These are phyloP conservation scores for Leucozona laternaria DNA, from an alignment of 2,888 invertebrate genomes.

Conservation along the genomic window DNA sequence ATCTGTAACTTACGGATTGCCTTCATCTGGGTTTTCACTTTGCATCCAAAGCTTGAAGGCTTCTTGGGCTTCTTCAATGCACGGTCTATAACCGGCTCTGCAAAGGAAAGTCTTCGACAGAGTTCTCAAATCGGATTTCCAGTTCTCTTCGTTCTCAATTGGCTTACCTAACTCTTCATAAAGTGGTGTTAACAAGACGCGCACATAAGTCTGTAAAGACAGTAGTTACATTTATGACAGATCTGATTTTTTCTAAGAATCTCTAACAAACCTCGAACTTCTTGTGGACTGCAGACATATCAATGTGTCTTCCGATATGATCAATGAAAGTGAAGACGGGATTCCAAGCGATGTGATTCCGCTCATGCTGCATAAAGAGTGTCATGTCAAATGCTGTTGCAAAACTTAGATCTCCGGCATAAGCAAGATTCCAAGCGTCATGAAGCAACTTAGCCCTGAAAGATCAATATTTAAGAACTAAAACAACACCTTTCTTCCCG, in stretches of 20 bases:
- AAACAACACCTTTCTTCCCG: background rate
- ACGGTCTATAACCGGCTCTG: constrained; percentile 90
- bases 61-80: constrained; percentile 89
- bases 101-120: constrained; percentile 90
- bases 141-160: constrained; percentile 86
- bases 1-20: constrained; percentile 88
- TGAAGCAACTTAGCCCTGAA: constrained; percentile 89
- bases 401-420: constrained; percentile 90
- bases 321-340: constrained; percentile 93
- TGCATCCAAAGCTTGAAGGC: constrained; percentile 91
- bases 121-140: constrained; percentile 88
- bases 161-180: constrained; percentile 88
- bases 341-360: constrained; percentile 91
- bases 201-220: constrained; percentile 87
- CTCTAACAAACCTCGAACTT: constrained; percentile 88
- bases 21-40: constrained; percentile 89
- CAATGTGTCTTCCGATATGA: constrained; percentile 90
- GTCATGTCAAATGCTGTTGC: constrained; percentile 92
- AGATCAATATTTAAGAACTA: background rate
- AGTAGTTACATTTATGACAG: background rate
- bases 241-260: background rate
- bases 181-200: constrained; percentile 88
- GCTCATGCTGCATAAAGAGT: constrained; percentile 89
- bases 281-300: constrained; percentile 86
- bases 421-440: constrained; percentile 91